Evolutionary conservation across 2,888 invertebrate species (phyloP), one percentile per base, ranked within the genome.

Genomic region (Caenorhabditis sulstoni): DNA sequence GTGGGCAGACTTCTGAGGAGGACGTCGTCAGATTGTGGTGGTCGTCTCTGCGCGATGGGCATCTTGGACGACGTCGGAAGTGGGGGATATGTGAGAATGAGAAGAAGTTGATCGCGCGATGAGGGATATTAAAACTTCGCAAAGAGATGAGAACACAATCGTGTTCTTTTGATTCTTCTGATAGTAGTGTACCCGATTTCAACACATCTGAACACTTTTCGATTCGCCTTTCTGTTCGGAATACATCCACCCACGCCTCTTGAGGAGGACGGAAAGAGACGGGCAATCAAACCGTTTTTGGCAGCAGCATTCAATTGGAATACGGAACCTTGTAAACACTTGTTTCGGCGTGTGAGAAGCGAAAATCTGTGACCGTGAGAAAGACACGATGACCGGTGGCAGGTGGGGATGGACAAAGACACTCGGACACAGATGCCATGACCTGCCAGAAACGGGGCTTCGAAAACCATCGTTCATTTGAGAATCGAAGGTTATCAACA

Each of bases 51-150:
- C n/a, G n/a, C n/a, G n/a, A n/a, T n/a, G n/a, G n/a, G n/a, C n/a
- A n/a, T n/a, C n/a, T n/a, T n/a, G n/a, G 29, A 29, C 29, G 29
- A 7, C 57, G 37, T 58, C 67, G 57, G 49, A 58, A 58, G 65
- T 44, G 39, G 58, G 35, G 45, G 57, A 71, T 53, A 53, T 64
- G 71, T 44, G 64, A 37, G 49, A 65, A 39, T 41, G 41, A 41
- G 41, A 41, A 50, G 22, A 66, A 45, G 50, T 45, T 66, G 74
- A 61, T 65, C 59, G 74, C 44, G 47, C 65, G 74, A 66, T 65
- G 66, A 53, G 58, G 59, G 71, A 62, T 71, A 62, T 71, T 35
- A 71, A 71, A 71, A 59, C 59, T 59, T 52, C 47, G 53, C 55
- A 49, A 35, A 35, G 37, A 35, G 37, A 37, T 11, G 22, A 29